Evolutionary conservation across 2,888 invertebrate genomes (phyloP), one percentile per base, ranked within the genome.

Genomic region (Iphiclides podalirius): DNA sequence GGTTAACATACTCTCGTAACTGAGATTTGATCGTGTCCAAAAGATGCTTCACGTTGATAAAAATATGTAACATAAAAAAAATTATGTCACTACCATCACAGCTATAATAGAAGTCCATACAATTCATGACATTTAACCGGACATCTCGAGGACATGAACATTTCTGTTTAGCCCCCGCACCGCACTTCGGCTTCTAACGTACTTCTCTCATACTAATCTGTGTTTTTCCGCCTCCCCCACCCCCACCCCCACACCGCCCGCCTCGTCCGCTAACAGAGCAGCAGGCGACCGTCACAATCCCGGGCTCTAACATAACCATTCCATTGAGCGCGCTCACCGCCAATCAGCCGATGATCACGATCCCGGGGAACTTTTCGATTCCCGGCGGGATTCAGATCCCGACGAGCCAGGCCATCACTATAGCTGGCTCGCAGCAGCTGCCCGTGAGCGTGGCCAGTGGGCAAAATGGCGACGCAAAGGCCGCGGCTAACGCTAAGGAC

Each of bases 291-390:
- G 78, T 92, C 63, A 90, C 90, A 44, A 91, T 92, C 63, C 91
- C 92, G 49, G 92, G 92, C 70, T 92, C 92, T 66, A 92, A 92
- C 78, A 84, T 92, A 61, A 83, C 90, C 67, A 90, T 92, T 61
- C 92, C 92, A 45, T 63, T 89, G 66, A 81, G 79, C 70, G 85
- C 87, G 59, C 67, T 89, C 67, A 72, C 81, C 61, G 79, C 79
- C 54, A 77, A 73, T 61, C 90, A 90, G 64, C 76, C 80, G 54
- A 79, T 91, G 66, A 79, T 91, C 52, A 87, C 87, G 20, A 90
- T 91, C 63, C 91, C 91, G 44, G 90, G 90, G 34, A 91, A 90
- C 61, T 78, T 91, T 51, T 75, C 88, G n/a, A n/a, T n/a, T n/a
- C n/a, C n/a, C n/a, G n/a, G n/a, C n/a, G n/a, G n/a, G n/a, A n/a